phyloP scores from a whole-genome alignment of 2,797 vertebrate genomes.

The Danio tinwini region DNA sequence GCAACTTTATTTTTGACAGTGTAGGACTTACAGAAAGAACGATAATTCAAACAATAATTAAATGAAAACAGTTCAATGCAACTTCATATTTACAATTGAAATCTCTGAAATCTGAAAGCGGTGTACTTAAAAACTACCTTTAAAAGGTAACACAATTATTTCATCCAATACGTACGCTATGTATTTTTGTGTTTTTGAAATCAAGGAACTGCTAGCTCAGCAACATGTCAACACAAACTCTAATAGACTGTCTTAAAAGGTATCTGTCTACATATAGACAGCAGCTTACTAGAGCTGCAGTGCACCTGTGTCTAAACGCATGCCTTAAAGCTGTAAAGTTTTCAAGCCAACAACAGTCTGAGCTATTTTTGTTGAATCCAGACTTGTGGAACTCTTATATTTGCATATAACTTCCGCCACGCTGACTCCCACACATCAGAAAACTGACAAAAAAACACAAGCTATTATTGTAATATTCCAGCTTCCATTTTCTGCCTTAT shows the following conservation, averaged over 20 bases:
- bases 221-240: neutral
- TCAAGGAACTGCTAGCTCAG: neutral
- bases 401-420: slow-evolving; percentile 65
- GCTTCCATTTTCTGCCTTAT: slow-evolving; percentile 2
- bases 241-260: neutral
- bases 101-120: neutral
- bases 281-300: neutral
- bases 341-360: slow-evolving; percentile 48
- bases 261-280: neutral
- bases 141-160: neutral
- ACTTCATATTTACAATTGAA: no score
- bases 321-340: slow-evolving; percentile 16
- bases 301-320: neutral
- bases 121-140: neutral
- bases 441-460: slow-evolving; percentile 30
- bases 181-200: neutral
- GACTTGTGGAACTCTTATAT: slow-evolving; percentile 56
- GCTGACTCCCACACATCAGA: slow-evolving; percentile 42
- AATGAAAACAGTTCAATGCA: no score
- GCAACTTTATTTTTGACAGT: no score
- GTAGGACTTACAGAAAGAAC: no score
- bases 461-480: slow-evolving; percentile 35
- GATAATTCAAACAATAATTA: no score
- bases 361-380: slow-evolving; percentile 63
- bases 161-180: neutral